phyloP scores from a whole-genome alignment of 2,888 invertebrate species.

The Hylaea fasciaria region DNA sequence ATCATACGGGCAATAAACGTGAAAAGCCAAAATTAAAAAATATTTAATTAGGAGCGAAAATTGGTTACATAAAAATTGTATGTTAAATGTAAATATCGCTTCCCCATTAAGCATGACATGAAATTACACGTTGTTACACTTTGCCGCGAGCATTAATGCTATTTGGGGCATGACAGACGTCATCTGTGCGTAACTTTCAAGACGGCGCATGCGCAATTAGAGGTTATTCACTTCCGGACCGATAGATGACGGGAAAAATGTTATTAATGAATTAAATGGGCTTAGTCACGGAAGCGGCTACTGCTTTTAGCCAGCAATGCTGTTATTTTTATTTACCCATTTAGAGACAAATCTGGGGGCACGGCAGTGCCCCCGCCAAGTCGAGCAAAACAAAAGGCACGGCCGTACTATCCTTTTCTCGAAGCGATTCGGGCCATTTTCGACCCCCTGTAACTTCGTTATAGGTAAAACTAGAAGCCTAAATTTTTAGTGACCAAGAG shows the following conservation, averaged over 20 bases:
- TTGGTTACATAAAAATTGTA: slow-evolving; percentile 16
- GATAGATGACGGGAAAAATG: not conserved
- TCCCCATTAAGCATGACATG: slow-evolving; percentile 23
- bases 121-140: slow-evolving; percentile 25
- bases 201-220: slow-evolving; percentile 6
- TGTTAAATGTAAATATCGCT: slow-evolving; percentile 18
- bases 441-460: too few species aligned
- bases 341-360: too few species aligned
- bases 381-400: too few species aligned
- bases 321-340: too few species aligned
- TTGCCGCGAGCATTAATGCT: slow-evolving; percentile 13
- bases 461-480: too few species aligned
- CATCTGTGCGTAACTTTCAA: slow-evolving; percentile 27
- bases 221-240: slow-evolving; percentile 29
- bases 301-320: not conserved
- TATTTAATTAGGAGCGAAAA: slow-evolving; percentile 5
- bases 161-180: slow-evolving; percentile 29
- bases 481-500: too few species aligned
- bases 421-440: too few species aligned
- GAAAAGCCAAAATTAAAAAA: too few species aligned
- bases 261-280: not conserved
- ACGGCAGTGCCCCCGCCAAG: too few species aligned
- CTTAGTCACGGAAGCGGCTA: slow-evolving; percentile 8
- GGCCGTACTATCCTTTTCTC: too few species aligned
- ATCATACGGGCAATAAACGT: too few species aligned